Percentiles rank a stretch among this genome's conserved stretches.
phyloP scores from a whole-genome alignment of 2,113 vertebrate species.

The Hydrolagus affinis region DNA sequence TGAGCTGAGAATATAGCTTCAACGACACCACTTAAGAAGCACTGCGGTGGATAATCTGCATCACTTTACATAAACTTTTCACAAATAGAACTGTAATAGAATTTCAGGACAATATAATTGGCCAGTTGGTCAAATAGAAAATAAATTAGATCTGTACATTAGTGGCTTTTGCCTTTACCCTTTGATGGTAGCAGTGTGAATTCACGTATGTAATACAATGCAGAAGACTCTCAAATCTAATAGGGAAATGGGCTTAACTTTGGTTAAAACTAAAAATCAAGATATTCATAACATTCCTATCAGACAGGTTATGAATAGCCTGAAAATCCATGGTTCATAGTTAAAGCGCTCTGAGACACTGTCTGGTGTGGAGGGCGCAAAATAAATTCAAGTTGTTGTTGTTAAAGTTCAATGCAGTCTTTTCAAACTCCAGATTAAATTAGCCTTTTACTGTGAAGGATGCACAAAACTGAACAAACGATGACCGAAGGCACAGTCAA shows the following conservation, averaged over 20 bases:
- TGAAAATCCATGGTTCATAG: neutral
- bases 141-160: slow-evolving; percentile 9
- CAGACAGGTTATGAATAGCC: neutral
- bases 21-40: slow-evolving; percentile 18
- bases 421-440: no score
- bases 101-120: neutral
- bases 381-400: no score
- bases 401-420: no score
- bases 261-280: no score
- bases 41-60: neutral
- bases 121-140: neutral
- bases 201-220: neutral
- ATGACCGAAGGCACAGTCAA: no score
- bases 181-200: neutral
- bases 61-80: slow-evolving; percentile 2
- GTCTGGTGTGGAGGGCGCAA: no score
- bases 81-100: slow-evolving; percentile 5
- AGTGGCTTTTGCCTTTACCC: neutral
- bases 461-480: neutral
- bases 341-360: no score
- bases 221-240: neutral
- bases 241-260: no score
- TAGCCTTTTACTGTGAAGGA: neutral
- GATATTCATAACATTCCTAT: neutral
- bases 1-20: slow-evolving; percentile 3